These are phyloP conservation scores for Montipora sp. DNA, from an alignment of 64 coral and sea anemone genomes.

Conservation along the genomic window DNA sequence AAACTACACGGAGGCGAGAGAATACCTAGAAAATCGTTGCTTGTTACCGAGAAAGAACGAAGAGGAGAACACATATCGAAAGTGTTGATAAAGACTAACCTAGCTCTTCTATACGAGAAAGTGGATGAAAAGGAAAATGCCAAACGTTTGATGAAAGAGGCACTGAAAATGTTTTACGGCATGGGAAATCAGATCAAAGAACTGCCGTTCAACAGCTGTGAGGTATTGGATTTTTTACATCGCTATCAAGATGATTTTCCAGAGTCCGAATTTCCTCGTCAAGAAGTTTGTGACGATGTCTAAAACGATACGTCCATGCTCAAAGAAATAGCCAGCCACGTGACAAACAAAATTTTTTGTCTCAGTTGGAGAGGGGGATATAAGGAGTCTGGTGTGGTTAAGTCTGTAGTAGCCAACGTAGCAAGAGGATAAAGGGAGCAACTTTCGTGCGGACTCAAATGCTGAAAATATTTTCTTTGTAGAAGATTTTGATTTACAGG, in stretches of 20 bases:
- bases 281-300: too few species aligned
- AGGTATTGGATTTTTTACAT: not conserved
- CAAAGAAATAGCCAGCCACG: too few species aligned
- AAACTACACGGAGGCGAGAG: not conserved
- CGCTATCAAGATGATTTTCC: not conserved
- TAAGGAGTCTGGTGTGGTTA: too few species aligned
- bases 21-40: not conserved
- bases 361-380: too few species aligned
- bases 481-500: too few species aligned
- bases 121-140: not conserved
- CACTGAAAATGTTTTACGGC: not conserved
- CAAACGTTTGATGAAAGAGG: not conserved
- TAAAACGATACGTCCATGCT: too few species aligned
- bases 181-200: not conserved
- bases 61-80: constrained; percentile 18
- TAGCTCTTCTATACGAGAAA: not conserved
- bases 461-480: too few species aligned
- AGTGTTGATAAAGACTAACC: not conserved
- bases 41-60: not conserved
- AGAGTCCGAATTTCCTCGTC: too few species aligned
- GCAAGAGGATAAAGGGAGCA: too few species aligned
- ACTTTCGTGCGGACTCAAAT: too few species aligned
- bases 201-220: not conserved
- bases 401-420: too few species aligned
- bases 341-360: too few species aligned